These are phyloP conservation scores for Incurvaria masculella DNA, from an alignment of 2,888 invertebrate species.

Conservation along the genomic window DNA sequence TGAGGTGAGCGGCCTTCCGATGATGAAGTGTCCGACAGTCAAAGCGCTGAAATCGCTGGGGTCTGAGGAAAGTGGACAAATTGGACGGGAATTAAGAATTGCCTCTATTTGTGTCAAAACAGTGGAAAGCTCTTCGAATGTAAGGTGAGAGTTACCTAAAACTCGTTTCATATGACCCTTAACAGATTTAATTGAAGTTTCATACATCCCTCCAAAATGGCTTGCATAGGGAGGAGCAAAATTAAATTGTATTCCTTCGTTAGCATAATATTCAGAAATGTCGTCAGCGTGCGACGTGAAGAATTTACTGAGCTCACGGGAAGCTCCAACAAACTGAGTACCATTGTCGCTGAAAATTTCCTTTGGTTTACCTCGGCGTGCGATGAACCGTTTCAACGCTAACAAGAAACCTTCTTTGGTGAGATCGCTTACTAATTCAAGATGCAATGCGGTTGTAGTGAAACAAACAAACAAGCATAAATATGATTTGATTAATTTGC, in stretches of 20 bases:
- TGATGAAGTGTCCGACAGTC: conserved; percentile 24
- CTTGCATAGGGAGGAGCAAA: conserved; percentile 11
- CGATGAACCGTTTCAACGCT: background rate
- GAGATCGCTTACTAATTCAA: background rate
- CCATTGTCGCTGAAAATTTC: conserved; percentile 5
- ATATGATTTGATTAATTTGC: too few relatives aligned
- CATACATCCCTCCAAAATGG: conserved; percentile 11
- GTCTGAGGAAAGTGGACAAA: conserved; percentile 16
- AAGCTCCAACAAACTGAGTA: conserved; percentile 4
- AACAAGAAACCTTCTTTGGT: background rate
- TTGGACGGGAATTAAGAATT: conserved; percentile 18
- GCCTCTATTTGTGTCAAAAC: conserved; percentile 17
- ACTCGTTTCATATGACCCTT: background rate
- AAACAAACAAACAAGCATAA: background rate
- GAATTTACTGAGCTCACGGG: background rate
- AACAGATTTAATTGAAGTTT: background rate
- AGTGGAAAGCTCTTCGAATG: conserved; percentile 16
- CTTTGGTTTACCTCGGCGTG: background rate
- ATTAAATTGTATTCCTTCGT: background rate
- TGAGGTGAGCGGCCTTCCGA: conserved; percentile 12
- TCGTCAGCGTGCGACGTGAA: background rate
- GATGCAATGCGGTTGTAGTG: background rate
- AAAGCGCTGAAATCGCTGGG: conserved; percentile 18
- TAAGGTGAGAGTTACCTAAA: background rate
- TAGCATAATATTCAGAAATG: background rate